A percentile compares a stretch with the other conserved stretches of the same genome.
Conservation (phyloP, 2,888 invertebrate genomes). For the Luperina testacea region DNA sequence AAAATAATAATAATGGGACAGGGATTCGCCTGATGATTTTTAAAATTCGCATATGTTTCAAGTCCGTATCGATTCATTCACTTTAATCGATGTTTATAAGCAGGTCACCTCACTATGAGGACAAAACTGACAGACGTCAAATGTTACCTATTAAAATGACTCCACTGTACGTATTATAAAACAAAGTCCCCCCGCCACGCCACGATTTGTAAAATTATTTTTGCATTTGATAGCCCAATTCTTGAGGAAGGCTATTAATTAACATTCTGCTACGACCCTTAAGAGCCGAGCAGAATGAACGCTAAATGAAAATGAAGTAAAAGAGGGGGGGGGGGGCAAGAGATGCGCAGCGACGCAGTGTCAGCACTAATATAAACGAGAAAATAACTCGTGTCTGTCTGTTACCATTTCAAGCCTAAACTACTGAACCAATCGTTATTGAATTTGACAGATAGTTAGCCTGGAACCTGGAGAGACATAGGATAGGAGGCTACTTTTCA, state of each 20-base stretch:
- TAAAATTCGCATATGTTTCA: no score
- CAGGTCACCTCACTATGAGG: no score
- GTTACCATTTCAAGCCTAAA: background rate
- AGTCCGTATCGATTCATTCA: no score
- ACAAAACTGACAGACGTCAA: no score
- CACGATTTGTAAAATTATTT: background rate
- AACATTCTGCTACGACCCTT: background rate
- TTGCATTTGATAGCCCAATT: background rate
- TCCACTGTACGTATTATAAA: background rate
- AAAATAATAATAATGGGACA: no score
- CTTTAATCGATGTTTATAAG: no score
- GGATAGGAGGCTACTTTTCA: background rate
- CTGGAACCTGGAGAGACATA: background rate
- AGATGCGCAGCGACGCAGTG: background rate
- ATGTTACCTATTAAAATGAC: no score
- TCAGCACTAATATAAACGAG: background rate
- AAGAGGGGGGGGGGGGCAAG: no score
- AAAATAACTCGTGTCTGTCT: background rate
- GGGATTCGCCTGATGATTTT: no score
- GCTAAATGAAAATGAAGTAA: background rate
- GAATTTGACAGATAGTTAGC: background rate
- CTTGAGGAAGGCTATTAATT: background rate
- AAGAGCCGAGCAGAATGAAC: background rate
- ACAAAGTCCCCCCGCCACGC: background rate
- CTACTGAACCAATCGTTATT: background rate